These are phyloP conservation scores for Plemyria rubiginata DNA, from an alignment of 2,888 invertebrate species.

Conservation along the genomic window DNA sequence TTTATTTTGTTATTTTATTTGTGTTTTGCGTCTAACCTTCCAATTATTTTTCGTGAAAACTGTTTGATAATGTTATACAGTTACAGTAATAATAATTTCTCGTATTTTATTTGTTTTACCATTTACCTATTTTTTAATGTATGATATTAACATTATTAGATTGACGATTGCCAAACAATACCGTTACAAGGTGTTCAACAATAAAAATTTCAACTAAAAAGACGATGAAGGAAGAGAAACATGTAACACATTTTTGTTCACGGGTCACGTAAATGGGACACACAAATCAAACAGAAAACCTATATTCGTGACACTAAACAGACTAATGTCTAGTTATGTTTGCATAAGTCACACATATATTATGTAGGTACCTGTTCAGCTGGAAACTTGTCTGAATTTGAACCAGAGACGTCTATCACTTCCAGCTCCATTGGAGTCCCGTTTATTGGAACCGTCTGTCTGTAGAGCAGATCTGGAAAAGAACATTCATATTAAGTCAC, in stretches of 20 bases:
- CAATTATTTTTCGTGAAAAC: no score
- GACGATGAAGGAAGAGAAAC: slow-evolving; percentile 25
- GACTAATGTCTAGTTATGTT: slow-evolving; percentile 6
- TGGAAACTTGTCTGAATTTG: slow-evolving; percentile 87
- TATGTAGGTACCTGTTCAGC: slow-evolving; percentile 80
- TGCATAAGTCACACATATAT: slow-evolving; percentile 16
- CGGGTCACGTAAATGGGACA: slow-evolving; percentile 21
- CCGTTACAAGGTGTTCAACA: slow-evolving; percentile 6
- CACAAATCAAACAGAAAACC: slow-evolving; percentile 14
- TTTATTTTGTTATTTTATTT: not conserved
- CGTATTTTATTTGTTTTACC: no score
- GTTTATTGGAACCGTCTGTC: slow-evolving; percentile 89
- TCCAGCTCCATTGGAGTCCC: slow-evolving; percentile 90
- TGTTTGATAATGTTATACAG: no score
- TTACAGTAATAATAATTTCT: no score
- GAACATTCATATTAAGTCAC: slow-evolving; percentile 7
- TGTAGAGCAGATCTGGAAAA: slow-evolving; percentile 88
- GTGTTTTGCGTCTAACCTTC: no score
- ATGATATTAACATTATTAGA: slow-evolving; percentile 5
- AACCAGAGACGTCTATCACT: slow-evolving; percentile 91
- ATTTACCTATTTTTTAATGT: not conserved
- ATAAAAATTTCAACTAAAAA: slow-evolving; percentile 24
- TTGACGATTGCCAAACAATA: slow-evolving; percentile 11
- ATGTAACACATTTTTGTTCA: slow-evolving; percentile 25
- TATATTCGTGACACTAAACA: slow-evolving; percentile 9